phyloP scores from a whole-genome alignment of 2,888 invertebrate species.

The Podabrus alpinus region DNA sequence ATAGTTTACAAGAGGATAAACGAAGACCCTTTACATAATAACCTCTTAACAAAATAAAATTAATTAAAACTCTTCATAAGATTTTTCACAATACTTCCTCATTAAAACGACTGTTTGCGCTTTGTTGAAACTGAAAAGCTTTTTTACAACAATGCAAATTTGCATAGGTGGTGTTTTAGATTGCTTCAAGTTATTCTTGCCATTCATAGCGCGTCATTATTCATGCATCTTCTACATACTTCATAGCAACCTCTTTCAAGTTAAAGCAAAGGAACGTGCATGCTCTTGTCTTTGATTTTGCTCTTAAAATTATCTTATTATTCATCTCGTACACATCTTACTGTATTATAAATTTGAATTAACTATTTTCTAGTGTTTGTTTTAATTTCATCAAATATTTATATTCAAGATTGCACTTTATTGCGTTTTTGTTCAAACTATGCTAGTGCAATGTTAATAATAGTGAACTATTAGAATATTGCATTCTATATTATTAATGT shows the following conservation, averaged over 20 bases:
- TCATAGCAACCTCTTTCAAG: background rate
- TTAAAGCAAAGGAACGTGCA: background rate
- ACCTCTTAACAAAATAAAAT: too few species aligned
- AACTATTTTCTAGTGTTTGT: background rate
- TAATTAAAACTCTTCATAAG: too few species aligned
- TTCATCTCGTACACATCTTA: background rate
- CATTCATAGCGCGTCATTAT: background rate
- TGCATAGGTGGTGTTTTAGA: background rate
- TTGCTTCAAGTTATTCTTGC: background rate
- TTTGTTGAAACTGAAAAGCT: background rate
- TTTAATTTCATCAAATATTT: background rate
- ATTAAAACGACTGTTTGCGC: background rate
- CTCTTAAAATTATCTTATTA: background rate
- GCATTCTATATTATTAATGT: background rate
- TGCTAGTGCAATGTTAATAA: background rate
- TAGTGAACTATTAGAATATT: background rate
- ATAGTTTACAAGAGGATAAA: too few species aligned
- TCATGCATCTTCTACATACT: background rate
- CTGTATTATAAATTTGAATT: background rate
- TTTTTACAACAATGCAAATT: background rate
- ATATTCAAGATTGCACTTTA: background rate
- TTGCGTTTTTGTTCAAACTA: background rate
- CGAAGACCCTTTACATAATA: too few species aligned
- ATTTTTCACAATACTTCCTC: background rate
- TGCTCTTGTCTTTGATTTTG: background rate